Base-by-base conservation (phyloP, 2,797 vertebrate species). In the Sebastes goodei region DNA sequence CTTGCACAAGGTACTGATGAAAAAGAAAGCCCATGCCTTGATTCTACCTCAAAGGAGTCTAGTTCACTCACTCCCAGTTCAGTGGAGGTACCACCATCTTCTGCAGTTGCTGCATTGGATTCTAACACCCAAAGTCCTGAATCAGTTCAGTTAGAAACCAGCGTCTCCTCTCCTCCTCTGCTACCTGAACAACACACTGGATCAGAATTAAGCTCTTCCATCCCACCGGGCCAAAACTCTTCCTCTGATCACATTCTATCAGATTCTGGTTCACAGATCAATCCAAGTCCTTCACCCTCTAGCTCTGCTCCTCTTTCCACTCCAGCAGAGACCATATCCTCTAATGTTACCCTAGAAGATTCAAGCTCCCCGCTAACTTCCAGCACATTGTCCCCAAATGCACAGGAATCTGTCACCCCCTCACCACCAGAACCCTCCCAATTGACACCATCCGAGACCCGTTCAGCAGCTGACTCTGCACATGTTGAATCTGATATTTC, bases 31-130 rank as follows among this genome's bases (percentile, higher is more conserved):
- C 32, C 46, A 33, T 29, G 30, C 12, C 29, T n/a, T 23, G 70
- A 78, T 53, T 67, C 75, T 78, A 79, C 83, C 76, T 72, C 81
- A 66, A 38, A 86, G 2, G 60, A 76, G 46, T 65, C 60, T 14
- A 25, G 38, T 70, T 73, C 64, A 71, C 38, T 20, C 25, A 53
- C 6, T 42, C 33, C 71, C 23, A 61, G 33, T 32, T 80, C 68
- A 81, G 65, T 7, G 14, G 78, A 79, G 10, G 53, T 7, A 35
- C 27, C 25, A 21, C 10, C 53, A 3, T 72, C 65, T 55, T 59
- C 78, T 70, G 60, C 14, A 71, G 27, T 30, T 55, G 20, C 30
- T 25, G 23, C 2, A 3, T 33, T 74, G 49, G 35, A 71, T 63
- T 66, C 71, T 23, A 23, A 74, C n/a, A 35, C 12, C 29, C 63